Conservation (phyloP, 1,140 invertebrate genomes). For the Nasonia giraulti region DNA sequence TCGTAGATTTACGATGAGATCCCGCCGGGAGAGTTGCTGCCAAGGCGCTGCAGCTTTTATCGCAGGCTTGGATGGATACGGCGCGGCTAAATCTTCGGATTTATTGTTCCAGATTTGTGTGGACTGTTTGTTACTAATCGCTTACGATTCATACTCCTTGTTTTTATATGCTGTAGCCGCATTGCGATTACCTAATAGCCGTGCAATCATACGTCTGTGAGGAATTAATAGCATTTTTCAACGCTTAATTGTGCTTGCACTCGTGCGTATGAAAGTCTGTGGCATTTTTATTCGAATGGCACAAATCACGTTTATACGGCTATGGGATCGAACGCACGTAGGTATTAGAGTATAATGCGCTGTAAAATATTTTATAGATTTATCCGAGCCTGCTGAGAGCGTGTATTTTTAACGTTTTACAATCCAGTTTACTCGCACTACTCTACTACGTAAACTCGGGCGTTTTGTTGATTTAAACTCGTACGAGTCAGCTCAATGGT, state of each 20-base stretch:
- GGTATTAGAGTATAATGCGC: background rate
- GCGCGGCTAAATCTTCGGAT: constrained; percentile 13
- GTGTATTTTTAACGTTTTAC: background rate
- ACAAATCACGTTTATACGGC: background rate
- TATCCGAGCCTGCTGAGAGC: background rate
- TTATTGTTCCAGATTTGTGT: background rate
- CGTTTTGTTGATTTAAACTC: background rate
- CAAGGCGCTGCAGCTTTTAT: background rate
- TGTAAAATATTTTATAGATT: constrained; percentile 36
- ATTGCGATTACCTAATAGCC: background rate
- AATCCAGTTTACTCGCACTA: background rate
- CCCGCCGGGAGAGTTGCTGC: constrained; percentile 13
- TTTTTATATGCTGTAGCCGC: background rate
- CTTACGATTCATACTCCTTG: background rate
- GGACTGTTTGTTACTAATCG: background rate
- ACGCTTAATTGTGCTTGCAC: background rate
- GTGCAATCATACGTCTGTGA: background rate
- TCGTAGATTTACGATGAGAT: constrained; percentile 43
- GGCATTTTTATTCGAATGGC: background rate
- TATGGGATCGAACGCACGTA: background rate
- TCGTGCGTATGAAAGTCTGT: background rate
- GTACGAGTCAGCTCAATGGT: no score
- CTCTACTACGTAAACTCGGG: background rate
- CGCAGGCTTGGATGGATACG: background rate
- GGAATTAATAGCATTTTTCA: background rate